Evolutionary conservation across 2,113 vertebrate species (phyloP).

Genomic region (Nycticebus coucang): DNA sequence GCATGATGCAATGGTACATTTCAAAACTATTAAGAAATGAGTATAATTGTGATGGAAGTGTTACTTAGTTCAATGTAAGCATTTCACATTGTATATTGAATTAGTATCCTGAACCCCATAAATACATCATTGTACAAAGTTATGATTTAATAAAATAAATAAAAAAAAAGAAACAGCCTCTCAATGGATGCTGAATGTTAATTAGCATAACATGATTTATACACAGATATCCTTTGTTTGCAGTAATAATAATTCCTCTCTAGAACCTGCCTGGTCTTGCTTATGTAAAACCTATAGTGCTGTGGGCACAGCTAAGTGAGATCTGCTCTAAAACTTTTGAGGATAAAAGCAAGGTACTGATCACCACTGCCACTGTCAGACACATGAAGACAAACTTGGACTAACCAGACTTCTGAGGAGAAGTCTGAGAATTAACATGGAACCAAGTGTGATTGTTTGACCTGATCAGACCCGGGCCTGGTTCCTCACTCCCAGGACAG

Average conservation of each 20-base stretch:
- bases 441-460: neutral
- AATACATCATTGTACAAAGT: no score
- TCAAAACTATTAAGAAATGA: no score
- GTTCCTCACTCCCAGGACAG: neutral
- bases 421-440: neutral
- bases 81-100: no score
- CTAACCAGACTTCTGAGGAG: neutral
- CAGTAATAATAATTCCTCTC: neutral
- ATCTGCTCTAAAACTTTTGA: neutral
- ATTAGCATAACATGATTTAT: neutral
- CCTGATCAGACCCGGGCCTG: neutral
- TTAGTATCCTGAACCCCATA: no score
- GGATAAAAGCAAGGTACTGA: neutral
- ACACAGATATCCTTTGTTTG: neutral
- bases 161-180: neutral
- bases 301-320: neutral
- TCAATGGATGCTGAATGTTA: neutral
- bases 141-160: no score
- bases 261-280: no score
- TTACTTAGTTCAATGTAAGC: no score
- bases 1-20: no score
- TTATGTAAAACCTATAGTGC: neutral
- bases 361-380: neutral
- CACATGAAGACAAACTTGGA: neutral
- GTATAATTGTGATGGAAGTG: no score